Conservation (phyloP, 2,888 invertebrate species). For the Marasmarcha lunaedactyla region DNA sequence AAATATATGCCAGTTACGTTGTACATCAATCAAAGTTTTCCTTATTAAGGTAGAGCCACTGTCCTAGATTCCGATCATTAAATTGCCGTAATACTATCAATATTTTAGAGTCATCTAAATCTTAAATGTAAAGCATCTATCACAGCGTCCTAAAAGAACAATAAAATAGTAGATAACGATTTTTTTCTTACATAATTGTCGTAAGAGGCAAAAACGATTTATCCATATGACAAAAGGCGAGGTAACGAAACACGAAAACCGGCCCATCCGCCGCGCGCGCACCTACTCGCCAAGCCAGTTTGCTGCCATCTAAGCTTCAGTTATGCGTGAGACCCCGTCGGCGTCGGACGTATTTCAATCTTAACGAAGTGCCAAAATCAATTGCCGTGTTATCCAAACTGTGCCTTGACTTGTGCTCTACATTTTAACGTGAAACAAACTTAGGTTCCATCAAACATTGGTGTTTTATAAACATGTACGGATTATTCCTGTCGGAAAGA, state of each 20-base stretch:
- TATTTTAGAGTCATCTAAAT: too few species aligned
- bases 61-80: too few species aligned
- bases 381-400: conserved; percentile 43
- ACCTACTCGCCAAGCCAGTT: conserved; percentile 12
- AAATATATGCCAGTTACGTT: too few species aligned
- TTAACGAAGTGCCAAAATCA: conserved; percentile 25
- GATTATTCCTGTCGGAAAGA: conserved; percentile 1
- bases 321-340: conserved; percentile 40
- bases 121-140: too few species aligned
- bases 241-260: conserved; percentile 46
- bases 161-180: neutral
- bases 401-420: conserved; percentile 46
- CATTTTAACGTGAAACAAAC: conserved; percentile 27
- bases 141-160: neutral
- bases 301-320: conserved; percentile 19
- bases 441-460: neutral
- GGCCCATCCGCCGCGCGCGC: conserved; percentile 44
- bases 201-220: conserved; percentile 29
- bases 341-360: conserved; percentile 30
- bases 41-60: too few species aligned
- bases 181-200: conserved; percentile 39
- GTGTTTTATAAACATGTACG: neutral
- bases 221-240: conserved; percentile 53
- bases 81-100: too few species aligned
- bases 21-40: too few species aligned